A percentile compares a stretch with the other conserved stretches of the same genome.
Evolutionary conservation across 2,797 vertebrate genomes (phyloP).

Genomic region (Typhlichthys eigenmanni): DNA sequence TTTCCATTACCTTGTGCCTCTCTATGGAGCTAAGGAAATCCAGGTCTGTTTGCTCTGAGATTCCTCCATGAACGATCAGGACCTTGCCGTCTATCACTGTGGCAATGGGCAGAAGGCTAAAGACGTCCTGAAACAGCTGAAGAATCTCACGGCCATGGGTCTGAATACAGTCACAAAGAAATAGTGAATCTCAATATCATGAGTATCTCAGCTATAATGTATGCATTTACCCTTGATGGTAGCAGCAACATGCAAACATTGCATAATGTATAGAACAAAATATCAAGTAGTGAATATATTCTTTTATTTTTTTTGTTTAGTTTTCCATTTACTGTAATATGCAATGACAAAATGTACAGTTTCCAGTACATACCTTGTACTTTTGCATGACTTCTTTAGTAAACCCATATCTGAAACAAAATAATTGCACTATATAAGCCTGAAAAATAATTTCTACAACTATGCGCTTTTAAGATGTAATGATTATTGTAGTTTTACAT

Average conservation of each 20-base stretch:
- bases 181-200: neutral
- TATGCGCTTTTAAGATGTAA: neutral
- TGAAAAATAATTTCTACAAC: too few species aligned
- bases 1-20: slow-evolving; percentile 84
- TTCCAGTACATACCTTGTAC: slow-evolving; percentile 85
- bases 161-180: slow-evolving; percentile 63
- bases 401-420: slow-evolving; percentile 90
- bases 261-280: neutral
- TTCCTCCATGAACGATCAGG: slow-evolving; percentile 92
- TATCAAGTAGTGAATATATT: slow-evolving; percentile 1
- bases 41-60: slow-evolving; percentile 91
- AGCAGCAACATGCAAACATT: neutral
- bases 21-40: slow-evolving; percentile 82
- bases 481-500: neutral
- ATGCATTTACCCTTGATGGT: neutral
- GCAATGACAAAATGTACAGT: neutral
- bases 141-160: slow-evolving; percentile 84
- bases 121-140: slow-evolving; percentile 86
- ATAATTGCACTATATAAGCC: neutral
- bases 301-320: too few species aligned
- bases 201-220: neutral
- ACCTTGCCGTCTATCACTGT: slow-evolving; percentile 91
- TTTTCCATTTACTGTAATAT: too few species aligned
- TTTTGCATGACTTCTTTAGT: slow-evolving; percentile 93
- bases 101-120: slow-evolving; percentile 90